Percentiles rank a stretch among this genome's conserved stretches.
Evolutionary conservation across 1,140 invertebrate genomes (phyloP).

Genomic region (Calephelis nemesis): DNA sequence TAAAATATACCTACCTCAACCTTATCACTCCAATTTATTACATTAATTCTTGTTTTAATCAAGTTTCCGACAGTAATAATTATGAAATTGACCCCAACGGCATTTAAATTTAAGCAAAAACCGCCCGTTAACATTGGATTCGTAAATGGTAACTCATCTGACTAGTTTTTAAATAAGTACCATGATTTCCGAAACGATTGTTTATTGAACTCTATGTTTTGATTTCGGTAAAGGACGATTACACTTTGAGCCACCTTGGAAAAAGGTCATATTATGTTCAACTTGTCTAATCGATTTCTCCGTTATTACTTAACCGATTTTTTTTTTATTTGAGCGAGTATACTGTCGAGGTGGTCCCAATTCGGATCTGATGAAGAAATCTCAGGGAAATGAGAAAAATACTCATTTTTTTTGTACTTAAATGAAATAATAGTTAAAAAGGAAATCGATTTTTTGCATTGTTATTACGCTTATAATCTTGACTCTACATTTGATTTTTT

Average conservation of each 20-base stretch:
- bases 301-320: too few species aligned
- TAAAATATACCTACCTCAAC: slow-evolving; percentile 7
- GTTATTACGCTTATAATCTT: too few species aligned
- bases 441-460: too few species aligned
- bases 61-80: slow-evolving; percentile 30
- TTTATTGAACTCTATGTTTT: slow-evolving; percentile 15
- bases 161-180: slow-evolving; percentile 35
- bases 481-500: too few species aligned
- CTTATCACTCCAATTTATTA: slow-evolving; percentile 37
- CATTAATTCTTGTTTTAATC: slow-evolving; percentile 31
- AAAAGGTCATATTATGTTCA: neutral
- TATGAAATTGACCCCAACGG: slow-evolving; percentile 29
- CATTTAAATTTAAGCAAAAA: slow-evolving; percentile 38
- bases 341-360: too few species aligned
- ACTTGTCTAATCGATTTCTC: too few species aligned
- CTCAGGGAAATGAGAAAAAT: too few species aligned
- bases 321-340: too few species aligned
- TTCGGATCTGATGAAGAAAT: too few species aligned
- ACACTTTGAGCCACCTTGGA: neutral
- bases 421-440: too few species aligned
- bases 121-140: slow-evolving; percentile 21
- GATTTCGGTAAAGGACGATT: neutral
- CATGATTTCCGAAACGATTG: slow-evolving; percentile 21
- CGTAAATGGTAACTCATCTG: slow-evolving; percentile 24
- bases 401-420: too few species aligned